These are phyloP conservation scores for Amblyornis subalaris DNA, from an alignment of 2,113 vertebrate genomes.

Conservation along the genomic window DNA sequence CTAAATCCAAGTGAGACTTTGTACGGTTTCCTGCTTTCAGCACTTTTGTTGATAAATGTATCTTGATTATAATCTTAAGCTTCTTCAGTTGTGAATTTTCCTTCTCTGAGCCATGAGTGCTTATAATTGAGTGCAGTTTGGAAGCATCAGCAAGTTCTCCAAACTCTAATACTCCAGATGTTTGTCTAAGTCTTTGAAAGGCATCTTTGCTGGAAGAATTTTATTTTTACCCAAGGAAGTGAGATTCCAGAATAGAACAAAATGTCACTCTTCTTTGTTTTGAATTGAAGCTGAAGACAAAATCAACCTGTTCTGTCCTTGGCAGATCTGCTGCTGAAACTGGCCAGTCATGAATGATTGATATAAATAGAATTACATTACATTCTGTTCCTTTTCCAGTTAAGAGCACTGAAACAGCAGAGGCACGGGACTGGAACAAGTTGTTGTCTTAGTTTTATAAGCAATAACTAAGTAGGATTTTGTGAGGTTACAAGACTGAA, in stretches of 20 bases:
- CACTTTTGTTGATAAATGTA: not conserved
- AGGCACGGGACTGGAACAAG: not conserved
- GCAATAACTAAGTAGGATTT: not conserved
- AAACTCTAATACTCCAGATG: not conserved
- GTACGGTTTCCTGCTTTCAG: not conserved
- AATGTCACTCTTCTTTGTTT: not conserved
- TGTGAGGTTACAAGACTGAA: slow-evolving; percentile 26
- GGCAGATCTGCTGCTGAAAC: not conserved
- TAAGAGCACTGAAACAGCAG: not conserved
- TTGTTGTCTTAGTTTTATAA: not conserved
- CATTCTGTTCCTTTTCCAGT: not conserved
- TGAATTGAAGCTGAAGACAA: not conserved
- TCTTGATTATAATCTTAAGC: not conserved
- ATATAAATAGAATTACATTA: slow-evolving; percentile 40
- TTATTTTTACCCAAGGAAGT: not conserved
- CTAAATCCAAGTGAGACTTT: not conserved
- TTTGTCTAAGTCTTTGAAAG: not conserved
- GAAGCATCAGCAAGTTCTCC: not conserved
- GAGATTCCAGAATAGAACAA: not conserved
- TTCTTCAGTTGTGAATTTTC: not conserved
- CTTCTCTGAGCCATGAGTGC: not conserved
- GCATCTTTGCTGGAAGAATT: not conserved
- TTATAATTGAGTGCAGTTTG: not conserved
- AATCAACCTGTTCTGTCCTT: slow-evolving; percentile 10
- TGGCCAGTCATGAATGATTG: not conserved